phyloP scores from a whole-genome alignment of 2,113 vertebrate genomes.

The Hydropotes inermis region DNA sequence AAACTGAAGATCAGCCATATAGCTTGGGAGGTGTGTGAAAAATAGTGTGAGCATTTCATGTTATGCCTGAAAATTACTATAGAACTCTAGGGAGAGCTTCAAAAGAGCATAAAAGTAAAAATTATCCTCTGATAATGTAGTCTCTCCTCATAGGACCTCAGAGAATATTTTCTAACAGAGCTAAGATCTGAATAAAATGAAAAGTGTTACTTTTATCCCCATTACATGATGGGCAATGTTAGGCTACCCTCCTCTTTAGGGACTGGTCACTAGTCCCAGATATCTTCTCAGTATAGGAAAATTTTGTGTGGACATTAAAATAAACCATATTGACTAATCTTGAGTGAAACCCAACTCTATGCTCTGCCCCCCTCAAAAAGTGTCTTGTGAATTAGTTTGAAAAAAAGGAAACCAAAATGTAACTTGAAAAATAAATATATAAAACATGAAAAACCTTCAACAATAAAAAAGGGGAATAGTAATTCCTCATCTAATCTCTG shows the following conservation, averaged over 20 bases:
- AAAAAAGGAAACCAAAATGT: constrained; percentile 4
- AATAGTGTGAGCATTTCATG: background rate
- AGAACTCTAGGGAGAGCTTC: background rate
- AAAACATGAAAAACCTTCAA: constrained; percentile 14
- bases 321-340: background rate
- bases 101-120: constrained; percentile 21
- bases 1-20: background rate
- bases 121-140: background rate
- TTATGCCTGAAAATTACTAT: constrained; percentile 19
- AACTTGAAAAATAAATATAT: constrained; percentile 17
- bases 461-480: background rate
- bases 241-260: background rate
- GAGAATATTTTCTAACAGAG: constrained; percentile 35
- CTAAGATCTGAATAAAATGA: constrained; percentile 22
- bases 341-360: background rate
- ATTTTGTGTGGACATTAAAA: background rate
- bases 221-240: background rate
- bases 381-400: background rate
- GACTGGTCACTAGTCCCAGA: background rate
- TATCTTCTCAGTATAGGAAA: background rate
- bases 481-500: background rate
- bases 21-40: constrained; percentile 6
- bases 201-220: background rate
- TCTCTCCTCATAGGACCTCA: background rate
- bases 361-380: background rate